These are phyloP conservation scores for Novumbra hubbsi DNA, from an alignment of 2,797 vertebrate species.

Conservation along the genomic window DNA sequence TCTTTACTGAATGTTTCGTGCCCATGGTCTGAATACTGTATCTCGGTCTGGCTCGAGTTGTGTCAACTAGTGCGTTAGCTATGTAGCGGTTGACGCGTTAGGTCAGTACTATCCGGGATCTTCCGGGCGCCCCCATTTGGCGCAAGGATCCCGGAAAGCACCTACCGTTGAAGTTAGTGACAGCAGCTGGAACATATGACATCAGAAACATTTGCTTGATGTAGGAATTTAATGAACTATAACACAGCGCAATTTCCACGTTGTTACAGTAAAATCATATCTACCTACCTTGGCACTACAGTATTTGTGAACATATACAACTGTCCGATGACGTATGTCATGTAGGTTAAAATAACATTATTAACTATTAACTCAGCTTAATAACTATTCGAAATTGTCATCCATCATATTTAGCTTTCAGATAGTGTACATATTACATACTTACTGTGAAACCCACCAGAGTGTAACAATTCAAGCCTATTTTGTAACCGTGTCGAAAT, in stretches of 20 bases:
- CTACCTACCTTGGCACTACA: neutral
- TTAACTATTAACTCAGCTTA: neutral
- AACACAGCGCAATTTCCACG: neutral
- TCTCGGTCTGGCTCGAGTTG: neutral
- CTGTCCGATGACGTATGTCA: neutral
- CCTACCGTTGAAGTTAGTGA: neutral
- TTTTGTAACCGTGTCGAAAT: neutral
- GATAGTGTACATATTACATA: neutral
- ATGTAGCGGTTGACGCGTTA: neutral
- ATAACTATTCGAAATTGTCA: neutral
- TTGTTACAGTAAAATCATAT: neutral
- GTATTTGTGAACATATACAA: neutral
- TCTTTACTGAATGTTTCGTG: neutral
- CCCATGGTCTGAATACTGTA: neutral
- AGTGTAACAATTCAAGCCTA: neutral
- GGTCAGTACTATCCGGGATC: no score
- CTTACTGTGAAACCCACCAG: neutral
- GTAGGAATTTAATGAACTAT: neutral
- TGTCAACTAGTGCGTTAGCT: neutral
- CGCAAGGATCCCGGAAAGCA: no score
- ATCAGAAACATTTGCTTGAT: neutral
- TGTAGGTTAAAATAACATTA: neutral
- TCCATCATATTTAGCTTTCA: neutral
- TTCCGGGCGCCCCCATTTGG: no score
- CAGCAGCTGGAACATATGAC: neutral